Conservation (phyloP, 92 coral and sea anemone genomes). For the Epizoanthus illoricatus region DNA sequence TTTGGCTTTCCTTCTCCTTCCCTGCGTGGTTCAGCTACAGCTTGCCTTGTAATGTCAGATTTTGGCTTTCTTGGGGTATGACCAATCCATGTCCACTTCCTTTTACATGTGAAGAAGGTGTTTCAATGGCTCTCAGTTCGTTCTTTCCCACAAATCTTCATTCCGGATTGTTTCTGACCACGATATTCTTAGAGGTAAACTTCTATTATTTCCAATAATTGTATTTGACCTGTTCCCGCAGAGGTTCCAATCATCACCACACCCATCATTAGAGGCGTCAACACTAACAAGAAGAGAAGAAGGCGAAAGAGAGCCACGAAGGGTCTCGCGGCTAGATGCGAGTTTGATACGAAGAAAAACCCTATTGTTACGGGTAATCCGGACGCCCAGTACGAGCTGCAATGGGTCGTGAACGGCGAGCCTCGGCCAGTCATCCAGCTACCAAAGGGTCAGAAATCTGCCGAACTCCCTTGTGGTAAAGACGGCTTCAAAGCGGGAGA, state of each 20-base stretch:
- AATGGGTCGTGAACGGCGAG: conserved; percentile 24
- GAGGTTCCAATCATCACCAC: conserved; percentile 42
- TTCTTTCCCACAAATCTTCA: no score
- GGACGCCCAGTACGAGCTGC: conserved; percentile 26
- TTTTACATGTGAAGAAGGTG: no score
- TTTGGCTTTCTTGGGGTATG: no score
- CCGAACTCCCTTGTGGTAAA: conserved; percentile 18
- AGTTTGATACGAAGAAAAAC: conserved; percentile 15
- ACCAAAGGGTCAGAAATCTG: conserved; percentile 20
- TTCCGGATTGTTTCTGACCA: no score
- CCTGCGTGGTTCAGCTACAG: no score
- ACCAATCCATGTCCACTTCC: no score
- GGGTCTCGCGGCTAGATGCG: conserved; percentile 9
- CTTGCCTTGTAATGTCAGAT: no score
- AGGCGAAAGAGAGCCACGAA: conserved; percentile 26
- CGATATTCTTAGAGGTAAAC: no score
- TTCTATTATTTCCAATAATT: no score
- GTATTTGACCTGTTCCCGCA: background rate
- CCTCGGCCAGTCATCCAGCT: background rate
- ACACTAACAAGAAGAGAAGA: background rate
- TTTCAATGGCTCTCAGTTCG: no score
- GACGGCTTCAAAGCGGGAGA: conserved; percentile 33
- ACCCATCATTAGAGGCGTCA: conserved; percentile 15
- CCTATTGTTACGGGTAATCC: background rate
- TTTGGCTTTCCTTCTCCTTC: no score